Base-by-base conservation (phyloP, 2,888 invertebrate genomes). In the Anthophora plumipes region DNA sequence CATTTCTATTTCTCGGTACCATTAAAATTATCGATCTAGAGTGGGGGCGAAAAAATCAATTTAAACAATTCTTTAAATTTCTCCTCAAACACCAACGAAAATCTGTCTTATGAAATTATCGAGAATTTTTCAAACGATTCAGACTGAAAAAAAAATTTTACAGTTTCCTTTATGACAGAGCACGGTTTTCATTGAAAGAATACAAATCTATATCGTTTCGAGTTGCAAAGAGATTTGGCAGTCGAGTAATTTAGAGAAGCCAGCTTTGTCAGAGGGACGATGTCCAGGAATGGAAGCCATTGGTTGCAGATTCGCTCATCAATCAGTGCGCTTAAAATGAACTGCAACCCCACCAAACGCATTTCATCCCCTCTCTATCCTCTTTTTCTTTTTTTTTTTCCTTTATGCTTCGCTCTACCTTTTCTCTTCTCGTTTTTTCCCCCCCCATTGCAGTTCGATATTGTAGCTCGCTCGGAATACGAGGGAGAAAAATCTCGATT, bases 241-340 rank as follows among this genome's bases (percentile, higher is more conserved):
- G 64, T 2, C 22, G 67, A 63, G 78, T 67, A 71, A 80, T 77
- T 77, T 71, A 63, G 64, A 46, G 61, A 69, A 43, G 67, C 60
- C 59, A 60, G 81, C 50, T 82, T 63, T 67, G 54, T 71, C 54
- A 50, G 76, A 50, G 20, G 63, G 76, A 57, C 77, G 55, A 80
- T 80, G 31, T 70, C 69, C 71, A 77, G 69, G 61, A 80, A 57
- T 59, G 70, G 82, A 71, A 84, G 75, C 66, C 79, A 70, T 68
- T 74, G 73, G 80, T 63, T 82, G 80, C 82, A 87, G 85, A 76
- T 87, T 86, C 84, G 85, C 80, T 83, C 85, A 87, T 87, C 89
- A 85, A 87, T 89, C 89, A 87, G 85, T 75, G 84, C 77, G 54
- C 68, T 71, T 77, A 72, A 77, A 81, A 73, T 80, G 81, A 82